phyloP scores from a whole-genome alignment of 2,888 invertebrate genomes.

The Empis stercorea region DNA sequence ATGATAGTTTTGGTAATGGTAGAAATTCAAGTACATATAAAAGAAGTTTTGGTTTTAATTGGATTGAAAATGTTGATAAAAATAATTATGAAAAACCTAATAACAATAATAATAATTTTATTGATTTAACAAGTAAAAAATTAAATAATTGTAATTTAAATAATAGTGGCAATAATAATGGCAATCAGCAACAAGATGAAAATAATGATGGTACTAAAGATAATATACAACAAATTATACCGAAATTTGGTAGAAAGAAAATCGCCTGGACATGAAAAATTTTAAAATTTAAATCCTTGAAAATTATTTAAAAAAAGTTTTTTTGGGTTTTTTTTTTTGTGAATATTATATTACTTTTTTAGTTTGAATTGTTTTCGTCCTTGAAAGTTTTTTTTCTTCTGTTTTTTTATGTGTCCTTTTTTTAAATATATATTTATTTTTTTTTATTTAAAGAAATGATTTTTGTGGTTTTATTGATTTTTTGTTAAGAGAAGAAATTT shows the following conservation, averaged over 20 bases:
- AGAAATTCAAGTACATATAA: neutral
- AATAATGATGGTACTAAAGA: neutral
- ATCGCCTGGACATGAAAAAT: constrained; percentile 26
- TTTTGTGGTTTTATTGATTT: no score
- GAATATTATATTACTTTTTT: no score
- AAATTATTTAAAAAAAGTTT: no score
- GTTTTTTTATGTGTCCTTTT: no score
- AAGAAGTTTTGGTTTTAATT: no score
- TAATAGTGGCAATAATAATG: constrained; percentile 1
- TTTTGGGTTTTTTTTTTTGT: neutral
- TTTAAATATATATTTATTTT: no score
- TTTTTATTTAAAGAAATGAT: no score
- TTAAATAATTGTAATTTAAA: neutral
- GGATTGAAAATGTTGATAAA: neutral
- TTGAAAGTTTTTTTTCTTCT: no score
- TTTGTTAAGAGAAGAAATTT: no score
- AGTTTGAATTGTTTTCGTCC: no score
- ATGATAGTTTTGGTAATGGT: neutral
- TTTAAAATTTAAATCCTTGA: neutral
- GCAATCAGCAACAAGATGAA: no score
- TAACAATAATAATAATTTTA: constrained; percentile 2
- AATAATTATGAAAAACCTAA: neutral
- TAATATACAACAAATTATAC: constrained; percentile 13
- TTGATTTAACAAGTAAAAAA: neutral
- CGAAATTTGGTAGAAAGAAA: constrained; percentile 28